Percentiles rank a stretch among this genome's conserved stretches.
phyloP scores from a whole-genome alignment of 2,797 vertebrate species.

The Typhlichthys eigenmanni region DNA sequence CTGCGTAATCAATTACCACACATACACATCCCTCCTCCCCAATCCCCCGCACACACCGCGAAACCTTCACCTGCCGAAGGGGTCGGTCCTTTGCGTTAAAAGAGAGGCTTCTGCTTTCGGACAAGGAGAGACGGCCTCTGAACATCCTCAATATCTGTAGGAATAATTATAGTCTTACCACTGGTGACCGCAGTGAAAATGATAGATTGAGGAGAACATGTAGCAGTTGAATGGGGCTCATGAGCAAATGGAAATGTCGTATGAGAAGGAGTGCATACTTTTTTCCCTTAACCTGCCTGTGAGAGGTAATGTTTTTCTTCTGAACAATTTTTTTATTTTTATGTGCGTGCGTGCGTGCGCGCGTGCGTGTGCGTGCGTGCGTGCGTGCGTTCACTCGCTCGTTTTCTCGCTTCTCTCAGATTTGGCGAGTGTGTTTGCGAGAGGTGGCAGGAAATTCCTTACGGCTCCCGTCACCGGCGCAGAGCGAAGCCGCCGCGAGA shows the following conservation, averaged over 20 bases:
- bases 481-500: constrained; percentile 59
- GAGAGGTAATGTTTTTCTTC: constrained; percentile 38
- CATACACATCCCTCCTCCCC: too few relatives aligned
- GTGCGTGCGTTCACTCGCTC: constrained; percentile 8
- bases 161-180: constrained; percentile 68
- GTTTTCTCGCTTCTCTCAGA: constrained; percentile 38
- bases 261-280: constrained; percentile 67
- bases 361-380: not conserved
- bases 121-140: constrained; percentile 59
- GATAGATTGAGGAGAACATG: constrained; percentile 71
- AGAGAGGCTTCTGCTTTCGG: constrained; percentile 51
- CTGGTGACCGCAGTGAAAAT: constrained; percentile 69
- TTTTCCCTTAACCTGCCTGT: constrained; percentile 56
- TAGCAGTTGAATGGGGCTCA: constrained; percentile 60
- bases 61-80: constrained; percentile 41
- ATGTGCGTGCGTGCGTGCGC: constrained; percentile 18
- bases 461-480: constrained; percentile 51
- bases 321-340: constrained; percentile 39
- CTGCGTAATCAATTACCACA: constrained; percentile 33
- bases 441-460: constrained; percentile 69
- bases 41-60: constrained; percentile 3
- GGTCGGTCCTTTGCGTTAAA: constrained; percentile 1
- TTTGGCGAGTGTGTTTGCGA: constrained; percentile 48
- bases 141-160: constrained; percentile 70
- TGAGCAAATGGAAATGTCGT: constrained; percentile 76